phyloP scores from a whole-genome alignment of 23 tunicate genomes.

The Ciona savignyi region DNA sequence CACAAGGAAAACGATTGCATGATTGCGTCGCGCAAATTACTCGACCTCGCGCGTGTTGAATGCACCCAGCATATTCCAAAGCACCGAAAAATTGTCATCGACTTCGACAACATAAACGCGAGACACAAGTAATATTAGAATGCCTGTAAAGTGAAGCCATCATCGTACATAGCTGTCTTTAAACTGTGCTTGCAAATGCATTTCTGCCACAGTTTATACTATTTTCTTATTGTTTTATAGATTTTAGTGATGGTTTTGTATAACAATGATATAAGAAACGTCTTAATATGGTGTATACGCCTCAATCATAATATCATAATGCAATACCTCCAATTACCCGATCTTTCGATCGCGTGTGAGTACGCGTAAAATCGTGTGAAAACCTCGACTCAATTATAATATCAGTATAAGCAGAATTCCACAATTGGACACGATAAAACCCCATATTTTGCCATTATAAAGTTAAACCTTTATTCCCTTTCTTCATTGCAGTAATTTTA shows the following conservation, averaged over 20 bases:
- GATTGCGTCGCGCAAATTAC: constrained; percentile 57
- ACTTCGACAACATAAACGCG: constrained; percentile 49
- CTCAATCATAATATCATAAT: too few species aligned
- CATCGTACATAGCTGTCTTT: neutral
- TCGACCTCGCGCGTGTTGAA: constrained; percentile 54
- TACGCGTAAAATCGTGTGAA: too few species aligned
- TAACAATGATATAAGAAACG: too few species aligned
- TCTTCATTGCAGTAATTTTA: too few species aligned
- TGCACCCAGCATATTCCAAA: constrained; percentile 55
- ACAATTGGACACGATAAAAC: too few species aligned
- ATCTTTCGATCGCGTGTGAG: too few species aligned
- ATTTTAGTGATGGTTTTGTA: neutral
- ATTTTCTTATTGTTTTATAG: neutral
- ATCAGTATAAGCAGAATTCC: too few species aligned
- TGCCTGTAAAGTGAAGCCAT: neutral
- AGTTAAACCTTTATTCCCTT: too few species aligned
- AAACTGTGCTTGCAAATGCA: neutral
- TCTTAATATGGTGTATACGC: too few species aligned
- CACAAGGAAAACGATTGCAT: constrained; percentile 44
- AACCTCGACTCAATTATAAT: too few species aligned
- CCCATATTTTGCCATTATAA: too few species aligned
- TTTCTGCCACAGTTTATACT: neutral
- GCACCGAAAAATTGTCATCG: constrained; percentile 42
- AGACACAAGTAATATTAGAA: neutral
- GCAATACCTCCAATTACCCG: too few species aligned